Base-by-base conservation (phyloP, 2,888 invertebrate genomes). In the Sphecodes monilicornis region DNA sequence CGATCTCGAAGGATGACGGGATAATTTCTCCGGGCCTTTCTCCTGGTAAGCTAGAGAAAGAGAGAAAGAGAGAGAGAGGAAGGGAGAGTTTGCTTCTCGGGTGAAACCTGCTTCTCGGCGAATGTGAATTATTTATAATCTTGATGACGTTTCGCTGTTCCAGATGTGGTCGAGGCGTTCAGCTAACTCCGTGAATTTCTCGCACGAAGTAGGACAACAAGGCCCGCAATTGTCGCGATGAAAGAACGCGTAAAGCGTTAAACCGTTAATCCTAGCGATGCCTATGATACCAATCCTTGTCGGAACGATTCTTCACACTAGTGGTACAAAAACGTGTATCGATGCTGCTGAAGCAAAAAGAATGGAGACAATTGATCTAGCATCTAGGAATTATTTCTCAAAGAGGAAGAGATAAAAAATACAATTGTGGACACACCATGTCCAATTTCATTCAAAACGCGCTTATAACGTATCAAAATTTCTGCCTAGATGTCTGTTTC, bases 111-210 rank as follows among this genome's bases (percentile, higher is more conserved):
- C 26, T 57, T 1, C 26, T 57, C 57, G 13, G 26, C 16, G 16
- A 26, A 57, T 57, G 57, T 57, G 57, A 57, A 29, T 57, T 57
- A 57, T 57, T 69, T 69, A 69, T 57, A 41, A 39, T 39, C 41
- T 41, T 11, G 39, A 36, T 69, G 57, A 57, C 57, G 57, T 57
- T 26, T 57, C 26, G 57, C 57, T 57, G 57, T 26, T 57, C 26
- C 57, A 57, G 57, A 26, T n/a, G 50, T 57, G 57, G 57, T 11
- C 57, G 26, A 13, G 26, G 26, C 57, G 13, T 26, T 57, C 57
- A 26, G 26, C 13, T 11, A 57, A 57, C 26, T 57, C 26, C 26
- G 16, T 1, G 26, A 29, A 57, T 57, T 57, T 57, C 16, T 5
- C 57, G 57, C 26, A 57, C 57, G 57, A 57, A 2, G 5, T 11